Evolutionary conservation across 1,140 invertebrate genomes (phyloP), one percentile per base, ranked within the genome.

Genomic region (Mya arenaria): DNA sequence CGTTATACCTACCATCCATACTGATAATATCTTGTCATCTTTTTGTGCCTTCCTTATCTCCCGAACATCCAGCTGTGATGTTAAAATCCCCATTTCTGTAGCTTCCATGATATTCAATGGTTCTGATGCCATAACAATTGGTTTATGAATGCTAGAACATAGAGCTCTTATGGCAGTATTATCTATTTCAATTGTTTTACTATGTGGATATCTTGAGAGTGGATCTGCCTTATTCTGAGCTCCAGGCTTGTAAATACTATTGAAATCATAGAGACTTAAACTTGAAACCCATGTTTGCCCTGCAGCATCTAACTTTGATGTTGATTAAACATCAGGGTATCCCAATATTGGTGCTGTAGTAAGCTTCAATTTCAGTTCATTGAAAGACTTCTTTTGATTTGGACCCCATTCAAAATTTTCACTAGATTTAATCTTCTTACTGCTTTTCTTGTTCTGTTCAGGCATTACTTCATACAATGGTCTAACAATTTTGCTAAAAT

Each of bases 301-400:
- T 41, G 39, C 32, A 68, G 65, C 65, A 28, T 68, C 65, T n/a
- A 68, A 30, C 34, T 69, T 69, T 25, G 66, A 25, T 28, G n/a
- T 13, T 3, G 66, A 19, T 5, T 48, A 23, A 13, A 69, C 41
- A 69, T n/a, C n/a, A n/a, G n/a, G n/a, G n/a, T n/a, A n/a, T n/a
- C n/a, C n/a, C n/a, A n/a, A n/a, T n/a, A n/a, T n/a, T n/a, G n/a
- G n/a, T n/a, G n/a, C n/a, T n/a, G n/a, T n/a, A n/a, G n/a, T n/a
- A n/a, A n/a, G n/a, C n/a, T n/a, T n/a, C n/a, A n/a, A n/a, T n/a
- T n/a, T n/a, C n/a, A n/a, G n/a, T n/a, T n/a, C n/a, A n/a, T n/a
- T n/a, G n/a, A n/a, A n/a, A n/a, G n/a, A n/a, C n/a, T n/a, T n/a
- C n/a, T n/a, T n/a, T n/a, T n/a, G n/a, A n/a, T n/a, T n/a, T n/a